Percentiles rank a stretch among this genome's conserved stretches.
These are phyloP conservation scores for Tryphoninae sp. DNA, from an alignment of 2,888 invertebrate species.

Conservation along the genomic window DNA sequence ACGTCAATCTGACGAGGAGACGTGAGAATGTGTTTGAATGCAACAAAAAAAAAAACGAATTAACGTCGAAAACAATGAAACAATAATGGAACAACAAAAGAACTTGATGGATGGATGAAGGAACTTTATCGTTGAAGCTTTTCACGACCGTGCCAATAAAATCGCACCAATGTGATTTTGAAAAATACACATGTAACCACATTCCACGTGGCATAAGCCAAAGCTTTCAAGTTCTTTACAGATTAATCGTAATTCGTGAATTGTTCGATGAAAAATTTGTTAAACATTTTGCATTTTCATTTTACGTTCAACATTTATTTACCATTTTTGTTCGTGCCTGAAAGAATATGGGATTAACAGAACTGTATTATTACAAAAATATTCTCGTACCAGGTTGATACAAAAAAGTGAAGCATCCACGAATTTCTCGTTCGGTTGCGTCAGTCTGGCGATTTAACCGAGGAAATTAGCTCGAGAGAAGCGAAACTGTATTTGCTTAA, in stretches of 20 bases:
- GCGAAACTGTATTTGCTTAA: constrained; percentile 20
- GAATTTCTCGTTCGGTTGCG: not conserved
- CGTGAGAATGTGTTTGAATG: constrained; percentile 39
- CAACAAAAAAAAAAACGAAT: constrained; percentile 46
- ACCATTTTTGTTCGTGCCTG: not conserved
- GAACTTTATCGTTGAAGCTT: not conserved
- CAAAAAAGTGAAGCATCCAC: not conserved
- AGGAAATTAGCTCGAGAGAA: constrained; percentile 13
- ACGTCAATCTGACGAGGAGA: constrained; percentile 41
- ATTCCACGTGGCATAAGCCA: not conserved
- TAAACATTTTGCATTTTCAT: too few relatives aligned
- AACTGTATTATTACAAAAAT: not conserved
- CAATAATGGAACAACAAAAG: not conserved
- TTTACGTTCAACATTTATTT: not conserved
- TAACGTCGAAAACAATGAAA: constrained; percentile 14
- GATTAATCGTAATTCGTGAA: too few relatives aligned
- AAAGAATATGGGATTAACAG: not conserved
- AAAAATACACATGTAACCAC: not conserved
- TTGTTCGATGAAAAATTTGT: too few relatives aligned
- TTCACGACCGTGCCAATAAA: not conserved
- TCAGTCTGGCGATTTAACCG: not conserved
- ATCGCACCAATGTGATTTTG: not conserved
- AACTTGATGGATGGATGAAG: constrained; percentile 4
- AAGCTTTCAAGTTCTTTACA: not conserved
- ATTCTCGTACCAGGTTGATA: not conserved